Evolutionary conservation across 2,797 vertebrate genomes (phyloP), one percentile per base, ranked within the genome.

Genomic region (Todus mexicanus): DNA sequence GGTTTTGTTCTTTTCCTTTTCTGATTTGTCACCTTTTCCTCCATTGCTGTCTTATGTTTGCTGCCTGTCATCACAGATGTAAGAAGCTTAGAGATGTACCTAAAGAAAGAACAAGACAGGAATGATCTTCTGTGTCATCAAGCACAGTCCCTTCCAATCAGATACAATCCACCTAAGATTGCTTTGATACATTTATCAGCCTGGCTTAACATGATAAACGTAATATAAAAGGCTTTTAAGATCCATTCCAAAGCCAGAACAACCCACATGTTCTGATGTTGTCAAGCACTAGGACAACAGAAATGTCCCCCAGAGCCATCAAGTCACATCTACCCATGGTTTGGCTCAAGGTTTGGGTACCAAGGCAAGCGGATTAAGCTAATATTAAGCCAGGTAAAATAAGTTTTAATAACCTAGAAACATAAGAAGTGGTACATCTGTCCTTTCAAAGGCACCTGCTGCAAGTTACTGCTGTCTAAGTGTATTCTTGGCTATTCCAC

Each of bases 61-160:
- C 89, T 89, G 82, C 40, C 75, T 89, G 78, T 50, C 54, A 73
- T 59, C 80, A 82, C 23, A 73, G 60, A 57, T 14, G 20, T 73
- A 87, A 93, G 81, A 35, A 91, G 79, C 69, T 87, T 66, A 91
- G 38, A 87, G 50, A 54, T 8, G 57, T 48, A 73, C 69, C 61
- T 92, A 78, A 92, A 87, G 91, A 94, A 92, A 91, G 75, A 96
- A 86, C 80, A 72, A 81, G 77, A 77, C 6, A 77, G 50, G 63
- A 88, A 73, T 54, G 42, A 61, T 69, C 69, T 60, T 43, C 16
- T 40, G 33, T 74, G 63, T 71, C 83, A 84, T 31, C 70, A 38
- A 84, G 50, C 6, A 65, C 37, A 51, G 69, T 27, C 13, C 37
- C 56, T 25, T 87, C 43, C 54, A 54, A 4, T 14, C 12, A 72